Evolutionary conservation across 2,797 vertebrate species (phyloP), one percentile per base, ranked within the genome.

Genomic region (Fringilla coelebs): DNA sequence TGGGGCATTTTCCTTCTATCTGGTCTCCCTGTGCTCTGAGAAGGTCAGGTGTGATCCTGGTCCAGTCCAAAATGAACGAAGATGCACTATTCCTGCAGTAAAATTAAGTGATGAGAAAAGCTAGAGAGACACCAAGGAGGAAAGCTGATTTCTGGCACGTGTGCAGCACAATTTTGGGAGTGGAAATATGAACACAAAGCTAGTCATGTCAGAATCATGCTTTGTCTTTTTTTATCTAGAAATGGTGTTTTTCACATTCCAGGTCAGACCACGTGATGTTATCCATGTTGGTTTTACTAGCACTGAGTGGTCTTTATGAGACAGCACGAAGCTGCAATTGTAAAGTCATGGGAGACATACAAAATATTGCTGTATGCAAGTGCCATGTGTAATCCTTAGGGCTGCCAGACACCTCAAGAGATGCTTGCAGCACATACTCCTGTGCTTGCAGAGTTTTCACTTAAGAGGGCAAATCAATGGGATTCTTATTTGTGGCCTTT

Each of bases 321-420:
- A 66, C 3, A 55, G 20, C 3, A 38, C 25, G 32, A 36, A 36
- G 3, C 22, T 54, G 10, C 10, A 21, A 17, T 3, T 71, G 10
- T 20, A 31, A 78, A 73, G 17, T 38, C 22, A 5, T 0, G 26
- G 26, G 57, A 73, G 20, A 24, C 0, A 1, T 29, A 32, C 3
- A 32, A 88, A 88, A 65, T 45, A 48, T 21, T 28, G 11, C 20
- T 62, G n/a, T 70, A 67, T 41, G 6, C 5, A 18, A 82, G 26
- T 25, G 11, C 4, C 2, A 1, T 3, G 2, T 40, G n/a, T 4
- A 26, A 16, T 5, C 5, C 28, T 79, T 70, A 66, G 46, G 38
- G 17, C 22, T n/a, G 13, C 5, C 36, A 55, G 25, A 34, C 3
- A 18, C 7, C 15, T 58, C 2, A 28, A 63, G 40, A 31, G 2